Evolutionary conservation across 1,140 invertebrate genomes (phyloP).

Genomic region (Brachionus sp.): DNA sequence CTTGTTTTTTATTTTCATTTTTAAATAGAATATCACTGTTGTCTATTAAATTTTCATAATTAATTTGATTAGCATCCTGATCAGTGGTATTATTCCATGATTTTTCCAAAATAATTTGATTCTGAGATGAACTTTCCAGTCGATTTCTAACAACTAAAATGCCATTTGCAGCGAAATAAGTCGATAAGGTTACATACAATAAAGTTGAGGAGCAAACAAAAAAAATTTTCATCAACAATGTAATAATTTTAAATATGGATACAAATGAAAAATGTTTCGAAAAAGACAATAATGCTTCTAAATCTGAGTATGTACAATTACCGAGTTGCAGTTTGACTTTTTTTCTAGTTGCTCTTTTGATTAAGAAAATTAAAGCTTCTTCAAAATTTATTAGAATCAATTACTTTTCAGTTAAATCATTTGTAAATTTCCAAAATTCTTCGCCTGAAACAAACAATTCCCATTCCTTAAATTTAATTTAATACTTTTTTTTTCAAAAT

Average conservation of each 20-base stretch:
- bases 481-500: background rate
- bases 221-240: background rate
- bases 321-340: conserved; percentile 45
- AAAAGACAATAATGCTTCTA: conserved; percentile 35
- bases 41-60: background rate
- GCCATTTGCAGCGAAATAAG: background rate
- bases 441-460: background rate
- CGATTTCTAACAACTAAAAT: conserved; percentile 3
- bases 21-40: background rate
- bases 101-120: background rate
- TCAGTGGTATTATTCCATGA: background rate
- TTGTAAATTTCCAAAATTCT: conserved; percentile 40
- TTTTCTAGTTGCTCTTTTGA: background rate
- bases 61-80: background rate
- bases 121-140: background rate
- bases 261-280: background rate
- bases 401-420: conserved; percentile 39
- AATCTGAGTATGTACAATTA: conserved; percentile 39
- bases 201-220: conserved; percentile 25
- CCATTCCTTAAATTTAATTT: background rate
- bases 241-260: background rate
- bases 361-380: background rate
- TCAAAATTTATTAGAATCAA: background rate
- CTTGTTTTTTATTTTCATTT: background rate
- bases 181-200: conserved; percentile 23